Evolutionary conservation across 2,888 invertebrate species (phyloP).

Genomic region (Dryobotodes eremita): DNA sequence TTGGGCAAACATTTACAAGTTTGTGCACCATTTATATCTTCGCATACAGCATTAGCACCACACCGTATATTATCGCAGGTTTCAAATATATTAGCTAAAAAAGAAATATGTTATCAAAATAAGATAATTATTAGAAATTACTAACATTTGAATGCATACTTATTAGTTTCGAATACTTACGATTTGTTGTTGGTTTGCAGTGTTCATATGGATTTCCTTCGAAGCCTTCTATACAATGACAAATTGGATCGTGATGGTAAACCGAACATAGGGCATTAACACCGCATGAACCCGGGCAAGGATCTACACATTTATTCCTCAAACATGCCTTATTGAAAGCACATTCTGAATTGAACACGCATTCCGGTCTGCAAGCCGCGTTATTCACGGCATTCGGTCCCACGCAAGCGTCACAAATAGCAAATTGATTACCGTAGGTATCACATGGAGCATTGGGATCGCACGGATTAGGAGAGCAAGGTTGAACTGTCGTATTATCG

Average conservation of each 20-base stretch:
- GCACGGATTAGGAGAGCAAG: conserved; percentile 95
- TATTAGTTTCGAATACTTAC: conserved; percentile 81
- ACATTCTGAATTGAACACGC: conserved; percentile 95
- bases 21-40: conserved; percentile 92
- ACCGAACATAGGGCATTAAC: conserved; percentile 93
- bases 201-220: conserved; percentile 95
- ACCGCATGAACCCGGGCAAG: conserved; percentile 95
- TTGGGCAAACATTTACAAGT: conserved; percentile 94
- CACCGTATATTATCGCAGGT: conserved; percentile 94
- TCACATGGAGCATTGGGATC: conserved; percentile 93
- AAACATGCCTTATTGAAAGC: conserved; percentile 94
- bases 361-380: conserved; percentile 95
- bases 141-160: background rate
- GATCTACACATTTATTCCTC: conserved; percentile 94
- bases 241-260: conserved; percentile 94
- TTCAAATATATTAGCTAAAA: conserved; percentile 83
- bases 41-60: conserved; percentile 94
- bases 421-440: conserved; percentile 93
- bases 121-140: background rate
- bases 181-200: conserved; percentile 91
- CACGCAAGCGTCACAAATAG: conserved; percentile 95
- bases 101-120: background rate
- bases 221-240: conserved; percentile 92
- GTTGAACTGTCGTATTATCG: conserved; percentile 92
- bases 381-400: conserved; percentile 92